Evolutionary conservation across 1,140 invertebrate genomes (phyloP).

Genomic region (Probaryconus sp.): DNA sequence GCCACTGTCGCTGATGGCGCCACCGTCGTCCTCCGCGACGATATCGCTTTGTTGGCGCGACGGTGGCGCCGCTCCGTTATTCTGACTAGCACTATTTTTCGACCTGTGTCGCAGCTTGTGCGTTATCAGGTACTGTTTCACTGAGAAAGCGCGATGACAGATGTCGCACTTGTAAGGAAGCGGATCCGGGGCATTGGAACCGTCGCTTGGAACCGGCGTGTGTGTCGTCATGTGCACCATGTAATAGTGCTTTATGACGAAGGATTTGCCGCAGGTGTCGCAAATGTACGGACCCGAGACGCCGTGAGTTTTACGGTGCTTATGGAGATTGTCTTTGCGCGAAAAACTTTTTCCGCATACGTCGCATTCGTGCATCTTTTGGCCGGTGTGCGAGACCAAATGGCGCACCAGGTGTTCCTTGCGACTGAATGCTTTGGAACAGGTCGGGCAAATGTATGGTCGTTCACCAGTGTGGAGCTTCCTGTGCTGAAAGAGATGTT

Average conservation of each 20-base stretch:
- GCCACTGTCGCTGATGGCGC: conserved; percentile 62
- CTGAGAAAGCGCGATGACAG: conserved; percentile 79
- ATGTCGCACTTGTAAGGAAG: conserved; percentile 80
- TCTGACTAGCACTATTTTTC: conserved; percentile 67
- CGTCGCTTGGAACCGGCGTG: conserved; percentile 66
- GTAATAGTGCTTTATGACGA: conserved; percentile 84
- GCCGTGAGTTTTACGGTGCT: conserved; percentile 84
- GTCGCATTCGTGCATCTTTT: conserved; percentile 86
- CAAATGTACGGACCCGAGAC: conserved; percentile 84
- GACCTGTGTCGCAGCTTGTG: conserved; percentile 78
- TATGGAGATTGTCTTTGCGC: conserved; percentile 86
- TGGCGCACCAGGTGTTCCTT: conserved; percentile 87
- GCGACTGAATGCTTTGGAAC: conserved; percentile 85
- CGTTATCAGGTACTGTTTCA: conserved; percentile 77
- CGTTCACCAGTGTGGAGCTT: conserved; percentile 87
- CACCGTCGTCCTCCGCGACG: conserved; percentile 29
- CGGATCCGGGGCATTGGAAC: conserved; percentile 68
- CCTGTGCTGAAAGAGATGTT: conserved; percentile 82
- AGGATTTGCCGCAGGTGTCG: conserved; percentile 85
- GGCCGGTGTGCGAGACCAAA: conserved; percentile 85
- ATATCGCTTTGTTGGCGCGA: conserved; percentile 36
- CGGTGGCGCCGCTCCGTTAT: conserved; percentile 40
- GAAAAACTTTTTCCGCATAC: conserved; percentile 88
- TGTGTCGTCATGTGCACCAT: conserved; percentile 80
- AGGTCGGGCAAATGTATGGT: conserved; percentile 84